Evolutionary conservation across 1,140 invertebrate genomes (phyloP).

Genomic region (Heliconius eleuchia): DNA sequence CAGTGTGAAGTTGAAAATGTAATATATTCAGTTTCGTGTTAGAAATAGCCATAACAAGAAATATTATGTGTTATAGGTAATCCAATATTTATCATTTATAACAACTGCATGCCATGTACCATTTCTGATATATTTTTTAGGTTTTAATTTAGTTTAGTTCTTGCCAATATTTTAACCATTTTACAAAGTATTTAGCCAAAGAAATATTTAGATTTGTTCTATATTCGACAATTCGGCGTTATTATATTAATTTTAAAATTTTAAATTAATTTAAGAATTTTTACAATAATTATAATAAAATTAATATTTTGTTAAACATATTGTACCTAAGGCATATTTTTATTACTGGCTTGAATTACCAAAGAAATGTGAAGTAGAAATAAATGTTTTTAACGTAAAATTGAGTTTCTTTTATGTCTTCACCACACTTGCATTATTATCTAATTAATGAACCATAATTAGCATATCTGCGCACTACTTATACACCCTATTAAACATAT

Average conservation of each 20-base stretch:
- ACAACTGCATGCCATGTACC: conserved; percentile 1
- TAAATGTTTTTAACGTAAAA: conserved; percentile 6
- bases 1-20: too few species aligned
- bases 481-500: too few species aligned
- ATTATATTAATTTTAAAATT: not conserved
- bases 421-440: not conserved
- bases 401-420: not conserved
- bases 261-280: not conserved
- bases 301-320: not conserved
- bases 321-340: conserved; percentile 20
- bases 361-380: conserved; percentile 20
- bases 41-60: not conserved
- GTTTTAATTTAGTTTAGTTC: conserved; percentile 11
- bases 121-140: not conserved
- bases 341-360: conserved; percentile 21
- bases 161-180: conserved; percentile 26
- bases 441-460: not conserved
- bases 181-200: conserved; percentile 23
- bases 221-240: conserved; percentile 3
- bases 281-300: not conserved
- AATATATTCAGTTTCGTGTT: not conserved
- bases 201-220: conserved; percentile 18
- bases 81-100: not conserved
- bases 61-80: not conserved
- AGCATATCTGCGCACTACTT: not conserved